Percentiles rank a stretch among this genome's conserved stretches.
Conservation (phyloP, 1,140 invertebrate species). For the Trypoxylus dichotomus region DNA sequence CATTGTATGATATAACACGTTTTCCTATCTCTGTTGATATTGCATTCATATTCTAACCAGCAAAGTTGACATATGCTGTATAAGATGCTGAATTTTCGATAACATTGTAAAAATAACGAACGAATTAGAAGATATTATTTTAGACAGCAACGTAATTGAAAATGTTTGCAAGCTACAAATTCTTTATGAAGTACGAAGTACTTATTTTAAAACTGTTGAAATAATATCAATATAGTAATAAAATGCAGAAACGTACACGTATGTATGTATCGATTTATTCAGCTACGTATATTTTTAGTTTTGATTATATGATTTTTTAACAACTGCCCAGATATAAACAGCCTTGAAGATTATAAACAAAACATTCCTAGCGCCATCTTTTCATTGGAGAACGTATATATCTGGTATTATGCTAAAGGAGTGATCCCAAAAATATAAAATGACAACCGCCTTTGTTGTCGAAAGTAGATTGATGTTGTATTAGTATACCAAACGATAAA, state of each 20-base stretch:
- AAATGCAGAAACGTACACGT: neutral
- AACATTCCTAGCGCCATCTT: neutral
- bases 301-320: slow-evolving; percentile 9
- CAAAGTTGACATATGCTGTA: neutral
- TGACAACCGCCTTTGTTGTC: neutral
- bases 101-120: neutral
- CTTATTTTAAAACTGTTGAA: neutral
- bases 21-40: neutral
- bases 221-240: neutral
- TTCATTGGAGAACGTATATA: neutral
- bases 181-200: neutral
- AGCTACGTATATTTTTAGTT: neutral
- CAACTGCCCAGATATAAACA: neutral
- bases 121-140: neutral
- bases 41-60: neutral
- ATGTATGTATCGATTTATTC: neutral
- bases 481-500: neutral
- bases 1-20: neutral
- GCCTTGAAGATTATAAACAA: neutral
- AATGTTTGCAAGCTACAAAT: neutral
- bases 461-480: neutral
- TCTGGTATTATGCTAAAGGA: too few relatives aligned
- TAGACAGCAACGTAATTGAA: neutral
- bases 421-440: neutral
- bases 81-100: neutral